phyloP scores from a whole-genome alignment of 2,113 vertebrate species.

The Phaethon lepturus region DNA sequence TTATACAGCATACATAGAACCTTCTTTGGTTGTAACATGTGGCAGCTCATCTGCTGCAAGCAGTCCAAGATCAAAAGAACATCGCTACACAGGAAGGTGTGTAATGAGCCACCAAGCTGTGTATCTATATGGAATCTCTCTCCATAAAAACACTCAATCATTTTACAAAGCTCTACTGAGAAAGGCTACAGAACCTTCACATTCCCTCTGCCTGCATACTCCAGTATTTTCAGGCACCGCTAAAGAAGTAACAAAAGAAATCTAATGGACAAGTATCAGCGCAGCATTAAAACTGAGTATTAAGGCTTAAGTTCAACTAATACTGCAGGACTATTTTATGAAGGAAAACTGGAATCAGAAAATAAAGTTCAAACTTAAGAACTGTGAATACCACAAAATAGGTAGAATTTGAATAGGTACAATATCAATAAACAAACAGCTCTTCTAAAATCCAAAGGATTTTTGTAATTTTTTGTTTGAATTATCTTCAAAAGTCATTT shows the following conservation, averaged over 20 bases:
- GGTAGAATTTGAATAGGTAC: background rate
- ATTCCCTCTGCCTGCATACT: background rate
- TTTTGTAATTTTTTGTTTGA: background rate
- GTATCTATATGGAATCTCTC: background rate
- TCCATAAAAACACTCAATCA: background rate
- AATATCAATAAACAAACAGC: background rate
- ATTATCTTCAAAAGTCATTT: background rate
- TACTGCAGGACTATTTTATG: background rate
- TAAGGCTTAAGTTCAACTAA: background rate
- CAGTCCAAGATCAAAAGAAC: background rate
- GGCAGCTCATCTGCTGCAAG: background rate
- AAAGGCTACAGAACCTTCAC: background rate
- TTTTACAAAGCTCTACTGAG: background rate
- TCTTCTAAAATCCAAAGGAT: background rate
- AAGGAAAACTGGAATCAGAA: background rate
- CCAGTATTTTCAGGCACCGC: background rate
- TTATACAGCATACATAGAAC: background rate
- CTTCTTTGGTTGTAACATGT: background rate
- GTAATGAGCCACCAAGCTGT: background rate
- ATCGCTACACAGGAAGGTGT: rapidly evolving
- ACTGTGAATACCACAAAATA: background rate
- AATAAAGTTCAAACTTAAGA: background rate
- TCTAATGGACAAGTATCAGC: background rate
- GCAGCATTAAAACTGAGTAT: background rate
- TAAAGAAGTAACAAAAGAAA: background rate